Evolutionary conservation across 2,888 invertebrate genomes (phyloP).

Genomic region (Dynastes tityus): DNA sequence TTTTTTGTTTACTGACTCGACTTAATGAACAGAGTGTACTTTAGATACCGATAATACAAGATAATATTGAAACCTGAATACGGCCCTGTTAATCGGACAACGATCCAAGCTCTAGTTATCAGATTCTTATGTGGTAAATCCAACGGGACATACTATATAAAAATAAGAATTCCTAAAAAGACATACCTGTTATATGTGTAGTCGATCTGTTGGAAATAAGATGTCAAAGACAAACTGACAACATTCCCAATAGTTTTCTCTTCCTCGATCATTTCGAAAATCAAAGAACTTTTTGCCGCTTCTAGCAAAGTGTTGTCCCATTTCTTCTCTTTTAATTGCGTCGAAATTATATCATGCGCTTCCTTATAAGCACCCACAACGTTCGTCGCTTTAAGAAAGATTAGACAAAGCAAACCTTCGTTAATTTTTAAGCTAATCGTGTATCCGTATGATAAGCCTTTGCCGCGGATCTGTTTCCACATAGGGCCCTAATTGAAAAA

Average conservation of each 20-base stretch:
- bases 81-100: no score
- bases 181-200: slow-evolving; percentile 79
- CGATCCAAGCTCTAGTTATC: no score
- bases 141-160: not conserved
- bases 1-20: no score
- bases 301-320: slow-evolving; percentile 86
- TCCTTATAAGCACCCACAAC: slow-evolving; percentile 85
- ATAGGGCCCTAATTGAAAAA: slow-evolving; percentile 81
- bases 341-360: slow-evolving; percentile 81
- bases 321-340: slow-evolving; percentile 75
- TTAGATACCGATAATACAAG: no score
- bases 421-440: slow-evolving; percentile 76
- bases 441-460: slow-evolving; percentile 89
- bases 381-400: slow-evolving; percentile 85
- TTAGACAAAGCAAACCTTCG: slow-evolving; percentile 82
- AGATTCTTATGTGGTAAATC: no score
- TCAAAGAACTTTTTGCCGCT: slow-evolving; percentile 88
- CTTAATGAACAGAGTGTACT: no score
- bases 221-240: slow-evolving; percentile 81
- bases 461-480: slow-evolving; percentile 90
- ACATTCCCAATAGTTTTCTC: slow-evolving; percentile 86
- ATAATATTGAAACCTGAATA: no score
- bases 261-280: slow-evolving; percentile 87
- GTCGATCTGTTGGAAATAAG: slow-evolving; percentile 80
- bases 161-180: not conserved